Evolutionary conservation across 2,797 vertebrate species (phyloP).

Genomic region (Phataginus tricuspis): DNA sequence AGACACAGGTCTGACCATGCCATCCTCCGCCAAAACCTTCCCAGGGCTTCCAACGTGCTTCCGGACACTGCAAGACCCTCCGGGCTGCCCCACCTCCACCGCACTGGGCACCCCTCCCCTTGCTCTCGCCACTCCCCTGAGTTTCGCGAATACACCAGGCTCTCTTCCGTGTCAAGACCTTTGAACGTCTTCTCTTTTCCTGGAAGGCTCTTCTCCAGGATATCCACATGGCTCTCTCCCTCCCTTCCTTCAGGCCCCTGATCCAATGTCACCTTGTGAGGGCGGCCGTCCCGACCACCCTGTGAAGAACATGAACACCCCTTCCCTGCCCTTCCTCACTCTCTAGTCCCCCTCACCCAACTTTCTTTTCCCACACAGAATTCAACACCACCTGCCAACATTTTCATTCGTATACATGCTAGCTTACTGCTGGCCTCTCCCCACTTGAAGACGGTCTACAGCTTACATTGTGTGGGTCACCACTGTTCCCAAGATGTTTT

Average conservation of each 20-base stretch:
- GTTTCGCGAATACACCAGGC: neutral
- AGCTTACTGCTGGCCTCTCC: neutral
- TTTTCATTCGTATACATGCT: neutral
- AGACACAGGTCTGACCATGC: neutral
- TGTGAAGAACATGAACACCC: neutral
- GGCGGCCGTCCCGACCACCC: neutral
- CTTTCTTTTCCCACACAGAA: neutral
- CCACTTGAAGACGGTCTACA: neutral
- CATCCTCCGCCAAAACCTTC: neutral
- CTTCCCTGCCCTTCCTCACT: neutral
- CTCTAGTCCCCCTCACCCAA: neutral
- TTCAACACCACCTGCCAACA: neutral
- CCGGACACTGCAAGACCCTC: neutral
- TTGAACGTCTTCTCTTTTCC: neutral
- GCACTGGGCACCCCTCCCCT: neutral
- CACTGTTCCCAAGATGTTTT: slow-evolving; percentile 5
- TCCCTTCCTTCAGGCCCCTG: neutral
- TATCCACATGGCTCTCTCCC: neutral
- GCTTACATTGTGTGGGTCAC: neutral
- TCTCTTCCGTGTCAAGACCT: neutral
- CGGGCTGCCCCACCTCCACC: accelerated
- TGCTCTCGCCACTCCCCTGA: neutral
- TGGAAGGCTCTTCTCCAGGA: neutral
- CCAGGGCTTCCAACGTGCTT: neutral
- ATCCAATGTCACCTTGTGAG: neutral